These are phyloP conservation scores for Oryzias woworae DNA, from an alignment of 2,113 vertebrate species.

Conservation along the genomic window DNA sequence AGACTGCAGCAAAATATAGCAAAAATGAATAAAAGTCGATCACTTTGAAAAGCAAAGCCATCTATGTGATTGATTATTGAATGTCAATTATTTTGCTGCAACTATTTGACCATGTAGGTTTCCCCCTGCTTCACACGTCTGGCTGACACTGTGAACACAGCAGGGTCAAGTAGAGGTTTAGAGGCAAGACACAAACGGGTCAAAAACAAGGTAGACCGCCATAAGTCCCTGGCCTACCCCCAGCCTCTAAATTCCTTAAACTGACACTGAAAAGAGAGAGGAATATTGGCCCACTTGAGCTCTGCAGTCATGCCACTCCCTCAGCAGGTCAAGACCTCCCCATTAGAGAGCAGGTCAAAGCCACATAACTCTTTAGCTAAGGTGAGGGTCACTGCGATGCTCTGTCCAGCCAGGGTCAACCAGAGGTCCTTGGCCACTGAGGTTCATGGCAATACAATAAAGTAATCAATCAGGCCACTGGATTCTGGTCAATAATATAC, in stretches of 20 bases:
- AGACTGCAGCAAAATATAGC: background rate
- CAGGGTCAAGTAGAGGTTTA: constrained; percentile 54
- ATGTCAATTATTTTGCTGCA: constrained; percentile 51
- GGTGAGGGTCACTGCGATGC: constrained; percentile 77
- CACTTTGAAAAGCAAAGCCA: constrained; percentile 26
- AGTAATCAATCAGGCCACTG: constrained; percentile 75
- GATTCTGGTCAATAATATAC: constrained; percentile 79
- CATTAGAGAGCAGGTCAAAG: constrained; percentile 78
- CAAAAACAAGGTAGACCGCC: constrained; percentile 45
- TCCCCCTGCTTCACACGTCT: constrained; percentile 25
- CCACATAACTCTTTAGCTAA: constrained; percentile 80
- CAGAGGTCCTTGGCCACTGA: constrained; percentile 73
- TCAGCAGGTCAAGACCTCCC: constrained; percentile 70
- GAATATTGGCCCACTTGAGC: constrained; percentile 43
- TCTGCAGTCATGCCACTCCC: constrained; percentile 51
- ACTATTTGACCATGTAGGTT: constrained; percentile 69
- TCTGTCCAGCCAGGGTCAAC: constrained; percentile 70
- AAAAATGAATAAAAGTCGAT: background rate
- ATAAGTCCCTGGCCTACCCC: constrained; percentile 50
- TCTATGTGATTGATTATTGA: constrained; percentile 49
- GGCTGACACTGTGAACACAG: constrained; percentile 63
- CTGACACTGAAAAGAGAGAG: constrained; percentile 59
- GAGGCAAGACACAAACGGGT: constrained; percentile 53
- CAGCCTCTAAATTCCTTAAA: constrained; percentile 73
- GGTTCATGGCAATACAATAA: constrained; percentile 83